phyloP scores from a whole-genome alignment of 2,797 vertebrate genomes.

The Microctenopoma lineatum region DNA sequence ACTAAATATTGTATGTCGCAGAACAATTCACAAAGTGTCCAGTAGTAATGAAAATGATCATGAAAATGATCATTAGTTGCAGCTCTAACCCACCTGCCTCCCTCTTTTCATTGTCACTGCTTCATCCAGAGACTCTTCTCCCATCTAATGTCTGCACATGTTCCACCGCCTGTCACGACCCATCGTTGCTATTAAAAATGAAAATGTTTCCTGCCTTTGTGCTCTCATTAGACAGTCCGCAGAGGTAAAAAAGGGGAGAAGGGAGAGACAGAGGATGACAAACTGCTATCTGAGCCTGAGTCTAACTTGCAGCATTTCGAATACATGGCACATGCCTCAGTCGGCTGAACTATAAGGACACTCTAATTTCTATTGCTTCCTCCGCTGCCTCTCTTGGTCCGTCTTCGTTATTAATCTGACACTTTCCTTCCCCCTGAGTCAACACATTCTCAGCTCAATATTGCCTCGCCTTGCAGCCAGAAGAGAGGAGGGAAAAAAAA shows the following conservation, averaged over 20 bases:
- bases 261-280: conserved; percentile 15
- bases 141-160: conserved; percentile 32
- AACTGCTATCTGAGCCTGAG: conserved; percentile 29
- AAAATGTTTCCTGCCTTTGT: conserved; percentile 50
- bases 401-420: conserved; percentile 73
- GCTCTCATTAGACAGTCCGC: conserved; percentile 47
- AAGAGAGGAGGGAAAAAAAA: conserved; percentile 17
- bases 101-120: neutral
- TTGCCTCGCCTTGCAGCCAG: conserved; percentile 59
- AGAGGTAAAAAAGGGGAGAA: neutral
- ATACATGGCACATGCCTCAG: conserved; percentile 23
- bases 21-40: neutral
- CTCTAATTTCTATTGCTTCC: conserved; percentile 62
- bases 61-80: conserved; percentile 15
- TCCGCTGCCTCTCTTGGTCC: conserved; percentile 41
- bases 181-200: conserved; percentile 58
- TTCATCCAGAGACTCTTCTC: conserved; percentile 30
- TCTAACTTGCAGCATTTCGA: conserved; percentile 44
- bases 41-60: conserved; percentile 30
- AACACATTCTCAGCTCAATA: conserved; percentile 73
- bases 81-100: conserved; percentile 12
- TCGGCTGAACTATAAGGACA: conserved; percentile 35
- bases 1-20: neutral
- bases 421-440: conserved; percentile 73
- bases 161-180: conserved; percentile 45